Conservation (phyloP, 2,888 invertebrate genomes). For the Apamea epomidion region DNA sequence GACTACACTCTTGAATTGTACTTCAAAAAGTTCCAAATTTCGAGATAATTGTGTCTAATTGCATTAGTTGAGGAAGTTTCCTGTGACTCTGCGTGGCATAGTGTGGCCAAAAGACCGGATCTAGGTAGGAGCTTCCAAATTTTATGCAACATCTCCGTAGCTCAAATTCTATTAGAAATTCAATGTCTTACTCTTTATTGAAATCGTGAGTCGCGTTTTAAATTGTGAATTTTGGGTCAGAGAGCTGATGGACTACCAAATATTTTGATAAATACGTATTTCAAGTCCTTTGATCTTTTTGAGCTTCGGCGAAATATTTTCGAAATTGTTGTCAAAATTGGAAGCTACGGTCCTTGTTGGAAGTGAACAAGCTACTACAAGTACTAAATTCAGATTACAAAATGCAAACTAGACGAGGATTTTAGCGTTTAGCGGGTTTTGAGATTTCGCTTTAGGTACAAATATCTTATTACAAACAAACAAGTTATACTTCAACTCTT, state of each 20-base stretch:
- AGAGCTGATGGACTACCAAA: conserved; percentile 44
- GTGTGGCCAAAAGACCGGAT: conserved; percentile 45
- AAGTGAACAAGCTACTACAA: conserved; percentile 24
- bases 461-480: conserved; percentile 25
- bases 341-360: conserved; percentile 11
- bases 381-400: conserved; percentile 43
- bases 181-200: conserved; percentile 61
- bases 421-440: conserved; percentile 34
- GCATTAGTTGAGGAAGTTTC: conserved; percentile 67
- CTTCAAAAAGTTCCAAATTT: conserved; percentile 67
- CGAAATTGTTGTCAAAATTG: conserved; percentile 22
- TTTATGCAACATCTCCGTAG: conserved; percentile 40
- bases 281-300: conserved; percentile 35
- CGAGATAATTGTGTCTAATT: conserved; percentile 69
- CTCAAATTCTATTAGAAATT: conserved; percentile 51
- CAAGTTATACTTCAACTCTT: neutral
- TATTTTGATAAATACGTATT: conserved; percentile 39
- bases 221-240: conserved; percentile 52
- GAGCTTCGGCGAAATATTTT: conserved; percentile 5
- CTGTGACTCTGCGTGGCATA: conserved; percentile 50
- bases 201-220: conserved; percentile 47
- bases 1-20: conserved; percentile 64
- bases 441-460: neutral
- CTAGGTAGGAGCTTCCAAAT: conserved; percentile 34
- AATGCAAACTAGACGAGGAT: conserved; percentile 44